Evolutionary conservation across 2,888 invertebrate species (phyloP).

Genomic region (Epinotia ramella): DNA sequence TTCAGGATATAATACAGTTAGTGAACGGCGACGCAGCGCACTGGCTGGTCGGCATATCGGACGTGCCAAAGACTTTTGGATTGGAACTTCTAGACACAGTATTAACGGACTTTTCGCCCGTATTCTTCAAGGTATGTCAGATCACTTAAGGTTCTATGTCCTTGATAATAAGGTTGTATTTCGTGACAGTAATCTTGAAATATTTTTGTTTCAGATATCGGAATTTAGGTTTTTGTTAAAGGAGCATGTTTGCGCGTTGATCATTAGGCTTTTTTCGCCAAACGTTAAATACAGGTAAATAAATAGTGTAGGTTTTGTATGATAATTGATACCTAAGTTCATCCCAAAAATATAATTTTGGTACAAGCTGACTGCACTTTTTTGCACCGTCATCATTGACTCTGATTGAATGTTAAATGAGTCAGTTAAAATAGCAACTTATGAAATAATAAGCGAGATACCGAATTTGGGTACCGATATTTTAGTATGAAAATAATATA

Average conservation of each 20-base stretch:
- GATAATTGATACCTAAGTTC: too few species aligned
- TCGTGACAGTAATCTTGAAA: background rate
- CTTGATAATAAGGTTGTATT: background rate
- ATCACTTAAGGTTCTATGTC: background rate
- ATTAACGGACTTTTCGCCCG: constrained; percentile 92
- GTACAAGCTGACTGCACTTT: too few species aligned
- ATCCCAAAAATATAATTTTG: too few species aligned
- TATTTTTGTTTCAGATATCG: constrained; percentile 88
- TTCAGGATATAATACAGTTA: constrained; percentile 96
- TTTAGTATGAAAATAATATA: too few species aligned
- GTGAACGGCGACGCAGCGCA: constrained; percentile 98
- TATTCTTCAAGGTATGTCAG: constrained; percentile 91
- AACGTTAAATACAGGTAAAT: constrained; percentile 96
- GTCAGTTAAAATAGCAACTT: too few species aligned
- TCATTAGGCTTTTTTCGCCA: constrained; percentile 99
- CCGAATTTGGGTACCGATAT: too few species aligned
- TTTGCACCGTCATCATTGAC: too few species aligned
- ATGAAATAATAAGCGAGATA: too few species aligned
- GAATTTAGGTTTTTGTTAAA: constrained; percentile 98
- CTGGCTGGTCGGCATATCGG: constrained; percentile 98
- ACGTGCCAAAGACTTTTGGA: constrained; percentile 98
- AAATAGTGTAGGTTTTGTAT: background rate
- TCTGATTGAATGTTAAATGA: too few species aligned
- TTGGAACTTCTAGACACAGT: constrained; percentile 97
- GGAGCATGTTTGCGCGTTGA: constrained; percentile 98